Percentiles rank a stretch among this genome's conserved stretches.
These are phyloP conservation scores for Smutsia gigantea DNA, from an alignment of 2,797 vertebrate species.

Conservation along the genomic window DNA sequence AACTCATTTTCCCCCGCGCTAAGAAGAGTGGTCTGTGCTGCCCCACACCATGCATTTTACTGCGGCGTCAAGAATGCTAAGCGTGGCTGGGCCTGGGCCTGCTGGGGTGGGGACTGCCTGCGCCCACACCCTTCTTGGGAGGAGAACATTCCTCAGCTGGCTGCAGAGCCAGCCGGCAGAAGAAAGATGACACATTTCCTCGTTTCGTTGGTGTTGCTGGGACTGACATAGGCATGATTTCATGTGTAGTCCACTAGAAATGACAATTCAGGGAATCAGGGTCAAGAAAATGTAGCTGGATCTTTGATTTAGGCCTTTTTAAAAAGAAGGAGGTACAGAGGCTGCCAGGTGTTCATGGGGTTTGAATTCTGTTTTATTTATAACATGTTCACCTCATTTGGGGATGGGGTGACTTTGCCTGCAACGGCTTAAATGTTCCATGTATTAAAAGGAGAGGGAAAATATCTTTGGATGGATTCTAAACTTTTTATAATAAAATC, in stretches of 20 bases:
- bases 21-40: constrained; percentile 49
- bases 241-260: neutral
- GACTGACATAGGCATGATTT: neutral
- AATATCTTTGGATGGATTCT: neutral
- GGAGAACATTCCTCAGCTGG: constrained; percentile 63
- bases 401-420: neutral
- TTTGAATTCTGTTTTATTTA: neutral
- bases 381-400: neutral
- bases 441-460: neutral
- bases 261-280: neutral
- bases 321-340: neutral
- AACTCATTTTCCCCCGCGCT: neutral
- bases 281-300: neutral
- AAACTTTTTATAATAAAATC: neutral
- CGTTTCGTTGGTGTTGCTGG: fast-evolving
- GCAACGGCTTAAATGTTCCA: neutral
- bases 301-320: neutral
- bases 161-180: neutral
- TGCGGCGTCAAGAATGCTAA: neutral
- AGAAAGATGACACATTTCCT: neutral
- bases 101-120: constrained; percentile 8
- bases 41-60: neutral
- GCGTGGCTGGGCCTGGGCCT: neutral
- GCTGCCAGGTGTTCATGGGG: fast-evolving
- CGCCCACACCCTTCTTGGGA: constrained; percentile 74